Percentiles rank a stretch among this genome's conserved stretches.
Conservation (phyloP, 2,113 vertebrate genomes). For the Tragelaphus strepsiceros region DNA sequence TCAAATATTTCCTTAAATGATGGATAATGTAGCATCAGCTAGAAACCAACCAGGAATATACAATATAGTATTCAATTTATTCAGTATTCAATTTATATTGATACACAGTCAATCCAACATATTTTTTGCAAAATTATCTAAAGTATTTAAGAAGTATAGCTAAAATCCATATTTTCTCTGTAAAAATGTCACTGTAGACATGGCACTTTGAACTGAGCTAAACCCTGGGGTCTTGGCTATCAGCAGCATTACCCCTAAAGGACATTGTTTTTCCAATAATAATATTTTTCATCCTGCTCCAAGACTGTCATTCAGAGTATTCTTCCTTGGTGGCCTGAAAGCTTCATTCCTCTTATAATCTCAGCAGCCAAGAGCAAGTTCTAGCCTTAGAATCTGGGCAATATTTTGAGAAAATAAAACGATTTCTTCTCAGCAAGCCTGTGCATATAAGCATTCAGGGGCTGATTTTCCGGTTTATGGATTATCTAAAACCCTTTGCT, state of each 20-base stretch:
- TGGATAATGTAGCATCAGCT: neutral
- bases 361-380: slow-evolving; percentile 24
- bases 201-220: neutral
- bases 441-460: slow-evolving; percentile 7
- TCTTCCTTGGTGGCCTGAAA: slow-evolving; percentile 24
- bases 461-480: slow-evolving; percentile 52
- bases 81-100: neutral
- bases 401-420: slow-evolving; percentile 48
- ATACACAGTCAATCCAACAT: neutral
- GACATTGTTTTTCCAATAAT: neutral
- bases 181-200: neutral
- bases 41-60: neutral
- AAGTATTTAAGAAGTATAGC: neutral
- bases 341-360: neutral
- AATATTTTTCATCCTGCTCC: neutral
- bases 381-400: neutral
- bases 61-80: neutral
- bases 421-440: slow-evolving; percentile 32
- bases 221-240: neutral
- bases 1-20: neutral
- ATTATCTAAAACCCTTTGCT: slow-evolving; percentile 44
- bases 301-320: neutral
- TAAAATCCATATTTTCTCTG: neutral
- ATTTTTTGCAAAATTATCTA: neutral
- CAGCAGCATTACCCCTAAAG: neutral